Conservation (phyloP, 1,140 invertebrate genomes). For the Drosophila pseudoobscura region DNA sequence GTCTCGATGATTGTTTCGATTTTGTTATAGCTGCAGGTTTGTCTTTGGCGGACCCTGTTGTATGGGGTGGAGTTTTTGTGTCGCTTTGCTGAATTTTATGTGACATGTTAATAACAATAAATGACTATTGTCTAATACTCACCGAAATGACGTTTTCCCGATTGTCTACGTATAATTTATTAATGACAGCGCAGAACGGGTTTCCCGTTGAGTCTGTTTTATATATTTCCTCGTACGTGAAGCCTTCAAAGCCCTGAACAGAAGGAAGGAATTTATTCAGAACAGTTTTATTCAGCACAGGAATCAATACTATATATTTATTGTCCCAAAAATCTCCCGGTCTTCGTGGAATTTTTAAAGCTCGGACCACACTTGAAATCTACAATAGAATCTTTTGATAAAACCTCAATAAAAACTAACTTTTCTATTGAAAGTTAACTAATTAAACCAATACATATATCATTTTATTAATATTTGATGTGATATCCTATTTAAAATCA, state of each 20-base stretch:
- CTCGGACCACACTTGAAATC: too few relatives aligned
- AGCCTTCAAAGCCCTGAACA: constrained; percentile 22
- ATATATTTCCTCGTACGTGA: constrained; percentile 60
- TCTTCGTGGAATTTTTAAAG: too few relatives aligned
- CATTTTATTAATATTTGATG: too few relatives aligned
- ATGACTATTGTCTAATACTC: constrained; percentile 39
- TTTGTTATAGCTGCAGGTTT: constrained; percentile 21
- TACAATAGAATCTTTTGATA: too few relatives aligned
- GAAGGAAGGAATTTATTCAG: background rate
- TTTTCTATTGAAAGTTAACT: too few relatives aligned
- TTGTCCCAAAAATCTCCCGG: too few relatives aligned
- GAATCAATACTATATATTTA: too few relatives aligned
- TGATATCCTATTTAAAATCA: too few relatives aligned
- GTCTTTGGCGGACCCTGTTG: constrained; percentile 22
- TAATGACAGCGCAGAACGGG: constrained; percentile 58
- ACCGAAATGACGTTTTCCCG: constrained; percentile 4
- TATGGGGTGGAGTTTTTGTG: constrained; percentile 35
- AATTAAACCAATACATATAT: too few relatives aligned
- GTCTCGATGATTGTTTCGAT: constrained; percentile 23
- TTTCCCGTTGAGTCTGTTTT: constrained; percentile 26
- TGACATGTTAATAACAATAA: constrained; percentile 41
- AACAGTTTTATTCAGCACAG: too few relatives aligned
- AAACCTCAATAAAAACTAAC: too few relatives aligned
- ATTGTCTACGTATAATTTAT: constrained; percentile 20
- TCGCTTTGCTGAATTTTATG: constrained; percentile 50